Evolutionary conservation across 2,888 invertebrate species (phyloP), one percentile per base, ranked within the genome.

Genomic region (Phaedon cochleariae): DNA sequence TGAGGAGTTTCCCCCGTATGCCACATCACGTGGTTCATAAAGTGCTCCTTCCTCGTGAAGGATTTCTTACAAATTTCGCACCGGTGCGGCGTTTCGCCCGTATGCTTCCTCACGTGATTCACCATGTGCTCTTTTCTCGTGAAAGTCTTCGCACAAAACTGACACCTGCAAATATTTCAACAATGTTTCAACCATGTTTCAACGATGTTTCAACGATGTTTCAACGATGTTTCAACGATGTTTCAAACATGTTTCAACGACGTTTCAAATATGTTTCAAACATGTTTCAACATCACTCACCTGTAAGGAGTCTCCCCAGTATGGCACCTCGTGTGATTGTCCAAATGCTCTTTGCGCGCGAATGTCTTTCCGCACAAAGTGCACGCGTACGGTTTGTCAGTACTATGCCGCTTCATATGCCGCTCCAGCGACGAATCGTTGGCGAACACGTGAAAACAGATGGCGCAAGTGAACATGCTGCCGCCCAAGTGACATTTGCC

Each of bases 1-100:
- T 94, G 94, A 69, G 93, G 94, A 72, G 93, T 94, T 85, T 93
- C 93, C 82, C 93, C 93, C 74, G 90, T 90, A 76, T 92, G 92
- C 91, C 91, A 91, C 91, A 91, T 91, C 67, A 92, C 91, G 77
- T 92, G 91, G 82, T 91, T 91, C 90, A 91, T 91, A 77, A 91
- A 91, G 79, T 92, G 92, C 76, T 92, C 91, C 77, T 92, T 91
- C 68, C 91, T 84, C 2, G 91, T 91, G 82, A 91, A 92, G 78
- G 92, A 92, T 84, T 92, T 92, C 83, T 91, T 91, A 84, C 92
- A 92, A 70, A 91, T 90, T 78, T 92, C 91, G 80, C 91, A 92
- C 65, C 91, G 87, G 80, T 91, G 91, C 51, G 91, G 91, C 12
- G 91, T 91, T 79, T 92, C 91, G 1, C 91, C 91, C 20, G 91